Conservation (phyloP, 1,140 invertebrate genomes). For the Cydia splendana region DNA sequence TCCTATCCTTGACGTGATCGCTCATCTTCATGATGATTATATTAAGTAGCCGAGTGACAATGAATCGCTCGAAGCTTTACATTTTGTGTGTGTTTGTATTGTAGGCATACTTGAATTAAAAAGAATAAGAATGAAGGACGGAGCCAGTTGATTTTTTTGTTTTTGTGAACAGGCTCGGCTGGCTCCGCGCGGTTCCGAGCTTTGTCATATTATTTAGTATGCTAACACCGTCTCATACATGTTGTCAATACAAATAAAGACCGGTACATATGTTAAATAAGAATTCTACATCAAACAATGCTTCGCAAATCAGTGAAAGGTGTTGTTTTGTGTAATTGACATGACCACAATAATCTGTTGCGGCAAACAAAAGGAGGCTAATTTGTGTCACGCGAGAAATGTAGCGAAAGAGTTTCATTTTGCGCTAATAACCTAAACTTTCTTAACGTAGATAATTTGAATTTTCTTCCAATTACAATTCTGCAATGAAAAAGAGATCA, state of each 20-base stretch:
- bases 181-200: not conserved
- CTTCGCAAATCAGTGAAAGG: constrained; percentile 26
- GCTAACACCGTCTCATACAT: constrained; percentile 18
- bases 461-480: constrained; percentile 13
- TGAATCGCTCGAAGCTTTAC: not conserved
- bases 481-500: constrained; percentile 9
- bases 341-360: constrained; percentile 28
- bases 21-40: constrained; percentile 19
- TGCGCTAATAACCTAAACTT: constrained; percentile 10
- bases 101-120: constrained; percentile 15
- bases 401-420: constrained; percentile 15
- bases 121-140: constrained; percentile 22
- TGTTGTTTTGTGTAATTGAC: constrained; percentile 28
- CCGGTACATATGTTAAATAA: constrained; percentile 25
- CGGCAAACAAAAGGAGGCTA: constrained; percentile 27
- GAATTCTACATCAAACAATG: constrained; percentile 19
- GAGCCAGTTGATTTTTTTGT: constrained; percentile 8
- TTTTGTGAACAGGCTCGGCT: not conserved
- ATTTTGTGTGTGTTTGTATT: not conserved
- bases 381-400: constrained; percentile 27
- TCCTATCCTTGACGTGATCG: constrained; percentile 17
- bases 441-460: constrained; percentile 9
- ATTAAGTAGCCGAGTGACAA: not conserved
- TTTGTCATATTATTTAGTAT: constrained; percentile 29
- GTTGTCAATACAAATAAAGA: constrained; percentile 32